A percentile compares a stretch with the other conserved stretches of the same genome.
These are phyloP conservation scores for Molanna angustata DNA, from an alignment of 2,888 invertebrate species.

Conservation along the genomic window DNA sequence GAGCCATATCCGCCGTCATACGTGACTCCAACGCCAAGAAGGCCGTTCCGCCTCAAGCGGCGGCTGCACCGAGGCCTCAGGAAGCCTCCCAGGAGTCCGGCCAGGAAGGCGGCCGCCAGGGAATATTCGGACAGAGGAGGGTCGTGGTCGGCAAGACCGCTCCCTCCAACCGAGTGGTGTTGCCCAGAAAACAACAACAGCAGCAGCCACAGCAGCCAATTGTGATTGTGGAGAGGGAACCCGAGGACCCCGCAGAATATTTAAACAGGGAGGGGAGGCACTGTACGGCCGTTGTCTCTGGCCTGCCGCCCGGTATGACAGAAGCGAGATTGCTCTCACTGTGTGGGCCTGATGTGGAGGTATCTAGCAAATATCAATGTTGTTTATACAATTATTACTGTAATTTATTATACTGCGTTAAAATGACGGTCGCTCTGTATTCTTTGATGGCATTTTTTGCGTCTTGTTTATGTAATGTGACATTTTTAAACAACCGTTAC, in stretches of 20 bases:
- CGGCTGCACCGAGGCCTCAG: not conserved
- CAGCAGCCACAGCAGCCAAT: conserved; percentile 22
- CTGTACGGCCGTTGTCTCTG: conserved; percentile 39
- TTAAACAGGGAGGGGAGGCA: conserved; percentile 11
- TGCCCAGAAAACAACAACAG: conserved; percentile 25
- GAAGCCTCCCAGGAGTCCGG: not conserved
- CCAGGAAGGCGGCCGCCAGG: conserved; percentile 5
- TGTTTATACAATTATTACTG: not conserved
- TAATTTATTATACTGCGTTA: not conserved
- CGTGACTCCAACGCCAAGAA: conserved; percentile 16
- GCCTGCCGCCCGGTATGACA: conserved; percentile 51
- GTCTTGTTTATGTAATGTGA: too few relatives aligned
- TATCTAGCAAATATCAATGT: conserved; percentile 37
- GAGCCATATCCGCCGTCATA: conserved; percentile 29
- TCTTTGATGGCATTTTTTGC: too few relatives aligned
- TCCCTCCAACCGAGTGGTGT: conserved; percentile 18
- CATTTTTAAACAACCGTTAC: too few relatives aligned
- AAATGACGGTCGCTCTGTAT: too few relatives aligned
- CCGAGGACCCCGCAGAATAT: conserved; percentile 7
- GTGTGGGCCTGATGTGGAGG: conserved; percentile 49
- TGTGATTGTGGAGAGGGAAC: conserved; percentile 27
- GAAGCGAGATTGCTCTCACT: conserved; percentile 46
- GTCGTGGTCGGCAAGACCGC: conserved; percentile 17
- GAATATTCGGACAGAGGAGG: conserved; percentile 15
- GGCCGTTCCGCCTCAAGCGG: not conserved